Base-by-base conservation (phyloP, 2,888 invertebrate species). In the Odontomyia ornata region DNA sequence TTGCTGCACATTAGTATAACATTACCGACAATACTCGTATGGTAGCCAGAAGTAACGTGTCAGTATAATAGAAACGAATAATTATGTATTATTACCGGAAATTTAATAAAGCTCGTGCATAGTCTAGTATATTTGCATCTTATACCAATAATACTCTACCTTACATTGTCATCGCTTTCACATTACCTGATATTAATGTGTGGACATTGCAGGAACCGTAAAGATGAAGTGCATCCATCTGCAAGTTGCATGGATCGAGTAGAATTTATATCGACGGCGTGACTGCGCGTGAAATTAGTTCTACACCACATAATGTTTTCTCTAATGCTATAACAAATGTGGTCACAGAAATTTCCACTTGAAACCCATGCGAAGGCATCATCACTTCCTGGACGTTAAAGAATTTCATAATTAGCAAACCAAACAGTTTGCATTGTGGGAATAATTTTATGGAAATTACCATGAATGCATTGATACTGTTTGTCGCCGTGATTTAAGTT, bases 241-340 rank as follows among this genome's bases (percentile, higher is more conserved):
- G 5, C 1, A 52, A 5, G 15, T 18, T 52, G 15, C 15, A 52
- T 4, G 18, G 52, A 18, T 18, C 15, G 52, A 11, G 43, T 7
- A 11, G 43, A 52, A 52, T 52, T 52, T 52, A 52, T 52, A 52
- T 52, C 52, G 13, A 5, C 52, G 15, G 52, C 52, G 52, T 52
- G 52, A 52, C 52, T 52, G 15, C 52, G 52, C 52, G 52, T 52
- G 52, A 52, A 52, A 52, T 52, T 15, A 52, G n/a, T 52, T 52
- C 1, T 5, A 52, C 36, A 36, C 36, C 36, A 36, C 36, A 36
- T 5, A 36, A 36, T 36, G 36, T 36, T 36, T 36, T 36, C 36
- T 36, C 9, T 9, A 36, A 36, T 5, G 36, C 9, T 36, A 36
- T 36, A 36, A 36, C 36, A 36, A 36, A 36, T 36, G 36, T 9